Base-by-base conservation (phyloP, 1,140 invertebrate genomes). In the Pogonognathellus flavescens region DNA sequence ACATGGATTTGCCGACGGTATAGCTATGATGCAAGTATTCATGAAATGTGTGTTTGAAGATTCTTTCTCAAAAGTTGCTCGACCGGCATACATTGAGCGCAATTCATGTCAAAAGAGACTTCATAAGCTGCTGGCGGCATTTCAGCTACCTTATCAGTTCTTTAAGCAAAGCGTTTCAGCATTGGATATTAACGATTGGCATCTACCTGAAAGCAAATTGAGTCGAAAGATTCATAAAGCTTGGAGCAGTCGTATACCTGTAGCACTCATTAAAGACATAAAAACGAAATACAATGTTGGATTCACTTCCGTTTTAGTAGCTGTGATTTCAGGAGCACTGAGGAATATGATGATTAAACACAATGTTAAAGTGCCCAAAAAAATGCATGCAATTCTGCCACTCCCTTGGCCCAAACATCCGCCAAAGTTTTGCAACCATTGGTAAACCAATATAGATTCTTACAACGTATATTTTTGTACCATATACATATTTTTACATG, bases 381-480 rank as follows among this genome's bases (percentile, higher is more conserved):
- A 85, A 84, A 87, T 88, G 66, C 86, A 88, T 86, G 86, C 88
- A 16, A 86, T 88, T 55, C 66, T 87, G 3, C 88, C 88, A 25
- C 50, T 88, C 2, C 88, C 88, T 49, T 87, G 86, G 88, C 86
- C 86, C 6, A 85, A 83, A n/a, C 88, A 88, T 80, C 88, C 88
- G 9, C 10, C 49, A 13, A 85, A 84, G 62, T 83, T 88, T 55
- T 86, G 86, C 18, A 88, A 88, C 80, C 86, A 87, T 57, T 87
- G 86, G 88, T 88, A 81, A 80, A 8, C 9, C 14, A 72, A 49
- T 31, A n/a, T 9, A 22, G 22, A n/a, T n/a, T 41, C 4, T 72
- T 72, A n/a, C n/a, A 13, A 49, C 1, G 16, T 49, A 49, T 72
- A 59, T 41, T 41, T 41, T 3, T 41, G 31, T 41, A 41, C 31